Percentiles rank a stretch among this genome's conserved stretches.
Evolutionary conservation across 2,113 vertebrate genomes (phyloP).

Genomic region (Suncus etruscus): DNA sequence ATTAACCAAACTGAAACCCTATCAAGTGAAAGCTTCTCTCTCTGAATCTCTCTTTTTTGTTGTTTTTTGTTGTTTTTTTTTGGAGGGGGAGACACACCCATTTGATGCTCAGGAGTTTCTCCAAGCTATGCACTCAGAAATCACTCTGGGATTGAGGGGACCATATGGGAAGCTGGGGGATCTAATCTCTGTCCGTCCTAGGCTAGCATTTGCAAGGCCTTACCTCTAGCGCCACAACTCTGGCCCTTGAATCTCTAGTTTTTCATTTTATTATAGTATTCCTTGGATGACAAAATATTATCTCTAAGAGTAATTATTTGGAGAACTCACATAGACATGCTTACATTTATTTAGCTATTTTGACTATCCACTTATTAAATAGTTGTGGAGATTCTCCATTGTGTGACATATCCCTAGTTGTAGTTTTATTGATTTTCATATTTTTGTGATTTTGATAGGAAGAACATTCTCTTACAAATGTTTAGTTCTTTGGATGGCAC

Average conservation of each 20-base stretch:
- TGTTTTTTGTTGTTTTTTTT: too few species aligned
- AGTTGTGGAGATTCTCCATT: neutral
- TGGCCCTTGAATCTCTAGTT: neutral
- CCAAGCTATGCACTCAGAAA: too few species aligned
- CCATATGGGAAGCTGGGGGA: too few species aligned
- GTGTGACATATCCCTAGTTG: neutral
- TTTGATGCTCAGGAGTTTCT: too few species aligned
- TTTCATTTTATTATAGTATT: neutral
- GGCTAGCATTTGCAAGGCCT: too few species aligned
- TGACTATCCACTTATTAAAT: slow-evolving; percentile 7
- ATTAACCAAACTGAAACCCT: neutral
- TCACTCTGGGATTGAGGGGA: too few species aligned
- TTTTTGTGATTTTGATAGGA: slow-evolving; percentile 23
- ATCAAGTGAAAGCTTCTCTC: neutral
- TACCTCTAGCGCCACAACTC: too few species aligned
- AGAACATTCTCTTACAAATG: neutral
- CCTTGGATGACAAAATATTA: neutral
- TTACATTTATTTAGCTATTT: neutral
- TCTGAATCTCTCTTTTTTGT: neutral
- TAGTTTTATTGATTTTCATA: neutral
- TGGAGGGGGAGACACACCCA: too few species aligned
- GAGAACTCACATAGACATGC: neutral
- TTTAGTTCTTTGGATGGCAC: neutral
- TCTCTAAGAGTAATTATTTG: neutral
- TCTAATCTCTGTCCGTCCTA: too few species aligned